A percentile compares a stretch with the other conserved stretches of the same genome.
phyloP scores from a whole-genome alignment of 2,113 vertebrate genomes.

The Eudyptes chrysolophus region DNA sequence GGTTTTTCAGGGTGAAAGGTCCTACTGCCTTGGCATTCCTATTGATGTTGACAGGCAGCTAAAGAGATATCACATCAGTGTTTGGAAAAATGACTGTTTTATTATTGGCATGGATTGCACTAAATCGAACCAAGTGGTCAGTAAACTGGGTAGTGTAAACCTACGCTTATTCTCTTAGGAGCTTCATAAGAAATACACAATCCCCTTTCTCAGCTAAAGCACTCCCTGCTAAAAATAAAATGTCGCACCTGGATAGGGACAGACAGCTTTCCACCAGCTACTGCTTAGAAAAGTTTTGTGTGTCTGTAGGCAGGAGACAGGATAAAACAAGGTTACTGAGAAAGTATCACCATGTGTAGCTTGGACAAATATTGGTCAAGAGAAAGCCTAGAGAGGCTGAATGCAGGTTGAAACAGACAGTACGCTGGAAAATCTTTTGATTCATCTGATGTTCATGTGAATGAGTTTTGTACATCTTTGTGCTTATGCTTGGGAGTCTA shows the following conservation, averaged over 20 bases:
- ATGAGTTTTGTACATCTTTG: not conserved
- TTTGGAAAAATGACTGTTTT: not conserved
- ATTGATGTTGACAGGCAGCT: not conserved
- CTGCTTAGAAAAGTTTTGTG: not conserved
- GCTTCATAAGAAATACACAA: not conserved
- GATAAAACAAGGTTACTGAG: not conserved
- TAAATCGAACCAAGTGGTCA: not conserved
- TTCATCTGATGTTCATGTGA: not conserved
- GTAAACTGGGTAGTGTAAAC: not conserved
- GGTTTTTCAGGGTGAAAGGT: not conserved
- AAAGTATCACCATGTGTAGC: not conserved
- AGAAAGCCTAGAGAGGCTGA: not conserved
- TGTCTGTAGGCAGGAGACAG: not conserved
- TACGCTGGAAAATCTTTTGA: not conserved
- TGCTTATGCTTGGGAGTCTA: not conserved
- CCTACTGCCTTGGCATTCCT: not conserved
- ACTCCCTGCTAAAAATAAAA: not conserved
- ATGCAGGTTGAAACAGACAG: not conserved
- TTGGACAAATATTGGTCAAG: not conserved
- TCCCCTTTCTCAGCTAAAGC: not conserved
- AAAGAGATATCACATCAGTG: not conserved
- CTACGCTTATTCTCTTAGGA: not conserved
- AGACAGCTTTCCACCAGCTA: not conserved
- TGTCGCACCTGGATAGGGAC: not conserved
- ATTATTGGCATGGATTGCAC: not conserved